phyloP scores from a whole-genome alignment of 2,113 vertebrate genomes.

The Lepidothrix coronata region DNA sequence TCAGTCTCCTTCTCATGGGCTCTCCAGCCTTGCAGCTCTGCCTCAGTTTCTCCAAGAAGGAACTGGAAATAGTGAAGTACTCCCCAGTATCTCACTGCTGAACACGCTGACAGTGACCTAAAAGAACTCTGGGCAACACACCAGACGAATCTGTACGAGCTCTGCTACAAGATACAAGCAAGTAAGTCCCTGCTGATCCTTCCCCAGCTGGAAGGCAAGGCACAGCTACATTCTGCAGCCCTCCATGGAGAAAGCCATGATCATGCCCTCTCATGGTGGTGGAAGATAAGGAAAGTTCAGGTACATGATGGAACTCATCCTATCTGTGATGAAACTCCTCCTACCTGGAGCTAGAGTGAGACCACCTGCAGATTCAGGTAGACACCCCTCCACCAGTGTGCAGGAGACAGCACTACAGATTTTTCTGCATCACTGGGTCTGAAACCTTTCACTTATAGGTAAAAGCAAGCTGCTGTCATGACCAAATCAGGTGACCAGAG shows the following conservation, averaged over 20 bases:
- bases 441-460: not conserved
- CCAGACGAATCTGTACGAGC: fast-evolving
- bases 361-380: fast-evolving
- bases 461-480: not conserved
- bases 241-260: not conserved
- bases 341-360: not conserved
- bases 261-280: fast-evolving
- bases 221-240: fast-evolving
- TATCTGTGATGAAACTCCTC: not conserved
- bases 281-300: not conserved
- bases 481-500: not conserved
- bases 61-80: not conserved
- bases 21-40: not conserved
- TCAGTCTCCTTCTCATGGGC: fast-evolving
- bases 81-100: not conserved
- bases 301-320: not conserved
- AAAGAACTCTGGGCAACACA: not conserved
- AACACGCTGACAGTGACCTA: not conserved
- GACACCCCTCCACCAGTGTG: fast-evolving
- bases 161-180: not conserved
- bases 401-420: not conserved
- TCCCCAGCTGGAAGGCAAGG: not conserved
- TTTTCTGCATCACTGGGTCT: not conserved
- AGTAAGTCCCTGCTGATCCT: not conserved
- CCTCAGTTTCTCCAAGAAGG: not conserved